phyloP scores from a whole-genome alignment of 2,797 vertebrate genomes.

The Anabas testudineus region DNA sequence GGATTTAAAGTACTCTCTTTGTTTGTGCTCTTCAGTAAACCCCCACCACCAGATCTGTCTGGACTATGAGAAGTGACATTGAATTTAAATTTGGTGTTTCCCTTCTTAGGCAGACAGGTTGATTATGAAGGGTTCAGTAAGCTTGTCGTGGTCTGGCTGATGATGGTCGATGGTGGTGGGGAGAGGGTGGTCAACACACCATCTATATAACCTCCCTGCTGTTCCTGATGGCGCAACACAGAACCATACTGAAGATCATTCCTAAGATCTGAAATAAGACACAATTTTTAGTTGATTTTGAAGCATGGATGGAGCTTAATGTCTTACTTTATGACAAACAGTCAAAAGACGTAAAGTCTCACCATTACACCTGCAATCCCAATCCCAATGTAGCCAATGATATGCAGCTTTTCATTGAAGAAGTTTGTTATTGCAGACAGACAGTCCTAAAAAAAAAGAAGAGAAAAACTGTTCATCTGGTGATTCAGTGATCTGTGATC shows the following conservation, averaged over 20 bases:
- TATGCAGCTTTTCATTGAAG: conserved; percentile 88
- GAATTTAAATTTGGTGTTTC: conserved; percentile 46
- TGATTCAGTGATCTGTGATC: neutral
- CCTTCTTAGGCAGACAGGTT: conserved; percentile 45
- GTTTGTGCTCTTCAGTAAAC: conserved; percentile 28
- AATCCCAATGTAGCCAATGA: conserved; percentile 93
- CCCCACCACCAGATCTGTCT: conserved; percentile 36
- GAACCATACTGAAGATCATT: conserved; percentile 99
- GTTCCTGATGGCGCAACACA: conserved; percentile 96
- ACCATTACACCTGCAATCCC: conserved; percentile 94
- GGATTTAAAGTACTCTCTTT: conserved; percentile 33
- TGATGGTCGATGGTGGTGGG: conserved; percentile 18
- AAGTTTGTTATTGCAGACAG: conserved; percentile 86
- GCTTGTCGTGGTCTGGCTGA: conserved; percentile 30
- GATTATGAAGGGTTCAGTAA: conserved; percentile 47
- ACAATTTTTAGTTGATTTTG: neutral
- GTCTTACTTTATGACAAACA: no score
- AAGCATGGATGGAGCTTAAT: no score
- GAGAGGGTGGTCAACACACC: conserved; percentile 28
- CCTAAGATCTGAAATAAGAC: conserved; percentile 89
- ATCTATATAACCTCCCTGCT: conserved; percentile 92
- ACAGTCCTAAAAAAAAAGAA: conserved; percentile 85
- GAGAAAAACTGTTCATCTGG: neutral
- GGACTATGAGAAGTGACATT: conserved; percentile 33
- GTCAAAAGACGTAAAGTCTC: conserved; percentile 61